Conservation (phyloP, 2,888 invertebrate genomes). For the Lacanobia wlatinum region DNA sequence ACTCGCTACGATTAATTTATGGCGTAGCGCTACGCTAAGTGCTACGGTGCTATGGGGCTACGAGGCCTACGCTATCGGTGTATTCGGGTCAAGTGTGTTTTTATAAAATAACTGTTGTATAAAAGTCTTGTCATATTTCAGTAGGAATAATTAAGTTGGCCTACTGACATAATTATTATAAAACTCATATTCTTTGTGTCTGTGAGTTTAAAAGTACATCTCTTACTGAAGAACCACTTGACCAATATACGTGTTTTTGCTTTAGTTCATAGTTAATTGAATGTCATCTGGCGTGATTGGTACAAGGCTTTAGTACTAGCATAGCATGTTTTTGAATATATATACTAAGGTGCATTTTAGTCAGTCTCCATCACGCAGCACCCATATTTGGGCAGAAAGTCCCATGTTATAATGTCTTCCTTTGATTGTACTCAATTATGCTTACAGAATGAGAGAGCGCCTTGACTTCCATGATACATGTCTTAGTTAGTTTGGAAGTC, state of each 20-base stretch:
- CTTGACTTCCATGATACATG: too few relatives aligned
- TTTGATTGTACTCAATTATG: too few relatives aligned
- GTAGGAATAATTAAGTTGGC: conserved; percentile 17
- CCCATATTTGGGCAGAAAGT: too few relatives aligned
- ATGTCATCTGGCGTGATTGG: too few relatives aligned
- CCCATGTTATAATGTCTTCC: too few relatives aligned
- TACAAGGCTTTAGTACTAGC: background rate
- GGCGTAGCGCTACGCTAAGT: conserved; percentile 43
- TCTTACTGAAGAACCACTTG: conserved; percentile 1
- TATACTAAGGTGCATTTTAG: too few relatives aligned
- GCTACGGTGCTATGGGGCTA: conserved; percentile 35
- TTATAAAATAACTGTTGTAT: background rate
- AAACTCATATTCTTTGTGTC: background rate
- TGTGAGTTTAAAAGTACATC: conserved; percentile 4
- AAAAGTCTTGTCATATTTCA: background rate
- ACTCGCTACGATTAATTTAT: conserved; percentile 34
- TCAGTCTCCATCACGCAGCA: too few relatives aligned
- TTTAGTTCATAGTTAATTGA: background rate
- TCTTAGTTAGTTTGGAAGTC: too few relatives aligned
- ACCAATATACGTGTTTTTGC: conserved; percentile 2
- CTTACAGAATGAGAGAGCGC: too few relatives aligned
- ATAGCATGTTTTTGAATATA: too few relatives aligned
- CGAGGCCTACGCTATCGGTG: conserved; percentile 30
- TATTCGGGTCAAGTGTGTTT: conserved; percentile 25
- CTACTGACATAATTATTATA: conserved; percentile 17